Base-by-base conservation (phyloP, 2,888 invertebrate genomes). In the Caenorhabditis uteleia region DNA sequence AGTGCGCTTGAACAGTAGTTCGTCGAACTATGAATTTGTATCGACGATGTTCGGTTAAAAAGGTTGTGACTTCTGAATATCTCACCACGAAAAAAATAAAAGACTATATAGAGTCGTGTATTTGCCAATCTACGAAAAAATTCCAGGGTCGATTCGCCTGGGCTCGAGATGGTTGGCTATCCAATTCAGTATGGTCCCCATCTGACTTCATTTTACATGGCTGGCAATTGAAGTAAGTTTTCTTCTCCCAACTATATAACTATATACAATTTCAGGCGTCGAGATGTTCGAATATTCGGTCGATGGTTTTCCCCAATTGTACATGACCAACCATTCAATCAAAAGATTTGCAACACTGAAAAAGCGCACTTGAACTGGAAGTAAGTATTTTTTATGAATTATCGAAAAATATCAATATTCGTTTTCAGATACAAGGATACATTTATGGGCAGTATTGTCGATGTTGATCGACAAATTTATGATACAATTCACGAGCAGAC, bases 91-190 rank as follows among this genome's bases (percentile, higher is more conserved):
- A n/a, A n/a, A n/a, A n/a, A n/a, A n/a, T n/a, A n/a, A n/a, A n/a
- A n/a, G n/a, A n/a, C n/a, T n/a, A n/a, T n/a, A n/a, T n/a, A n/a
- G n/a, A n/a, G n/a, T n/a, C n/a, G n/a, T n/a, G n/a, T n/a, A n/a
- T n/a, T n/a, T n/a, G n/a, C n/a, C n/a, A n/a, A n/a, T n/a, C n/a
- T n/a, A n/a, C 20, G 21, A 16, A 8, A 34, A 34, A 45, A 45
- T 45, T 51, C 20, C 26, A 60, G 59, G 70, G 70, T 16, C 44
- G 67, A 40, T 45, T 42, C 27, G 26, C 62, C 0, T 75, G 75
- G 75, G 56, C 66, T 12, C 39, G 75, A 20, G 75, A 75, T 46
- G 75, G 75, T 10, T 75, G 75, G 75, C 54, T 75, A 3, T 68
- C 75, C 3, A 48, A 65, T 21, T 65, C 64, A 2, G 27, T 53